phyloP scores from a whole-genome alignment of 2,797 vertebrate species.

The Acanthiza pusilla region DNA sequence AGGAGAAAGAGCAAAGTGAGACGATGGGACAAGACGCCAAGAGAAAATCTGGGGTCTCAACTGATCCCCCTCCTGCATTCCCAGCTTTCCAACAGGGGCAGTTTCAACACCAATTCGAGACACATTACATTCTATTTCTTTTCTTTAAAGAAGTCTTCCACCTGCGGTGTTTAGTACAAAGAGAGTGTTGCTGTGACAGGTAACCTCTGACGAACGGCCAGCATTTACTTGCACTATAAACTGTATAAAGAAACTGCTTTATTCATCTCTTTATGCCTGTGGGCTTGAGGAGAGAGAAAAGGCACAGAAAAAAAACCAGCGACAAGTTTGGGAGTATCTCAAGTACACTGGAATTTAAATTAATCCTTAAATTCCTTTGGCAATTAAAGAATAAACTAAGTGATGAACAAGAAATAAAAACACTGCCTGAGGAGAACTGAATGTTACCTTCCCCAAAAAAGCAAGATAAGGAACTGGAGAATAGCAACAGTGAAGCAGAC shows the following conservation, averaged over 20 bases:
- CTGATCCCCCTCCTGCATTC: not conserved
- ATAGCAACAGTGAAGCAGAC: not conserved
- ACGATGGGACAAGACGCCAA: fast-evolving
- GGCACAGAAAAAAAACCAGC: not conserved
- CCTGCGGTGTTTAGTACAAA: not conserved
- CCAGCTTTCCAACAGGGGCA: not conserved
- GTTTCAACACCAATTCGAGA: not conserved
- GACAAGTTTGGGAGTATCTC: not conserved
- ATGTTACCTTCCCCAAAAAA: not conserved
- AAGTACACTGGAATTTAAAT: not conserved
- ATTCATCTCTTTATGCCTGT: not conserved
- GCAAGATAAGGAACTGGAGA: not conserved
- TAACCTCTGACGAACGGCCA: not conserved
- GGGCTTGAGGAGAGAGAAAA: not conserved
- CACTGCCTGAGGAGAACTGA: not conserved
- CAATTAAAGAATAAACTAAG: not conserved
- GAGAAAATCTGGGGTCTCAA: not conserved
- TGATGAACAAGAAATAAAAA: not conserved
- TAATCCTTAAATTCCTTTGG: not conserved
- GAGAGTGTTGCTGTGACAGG: not conserved
- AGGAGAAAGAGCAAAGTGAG: not conserved
- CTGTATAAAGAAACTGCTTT: not conserved
- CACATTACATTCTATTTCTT: not conserved
- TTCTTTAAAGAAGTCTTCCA: not conserved
- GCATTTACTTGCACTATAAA: not conserved